These are phyloP conservation scores for Leucoma salicis DNA, from an alignment of 2,888 invertebrate genomes.

Conservation along the genomic window DNA sequence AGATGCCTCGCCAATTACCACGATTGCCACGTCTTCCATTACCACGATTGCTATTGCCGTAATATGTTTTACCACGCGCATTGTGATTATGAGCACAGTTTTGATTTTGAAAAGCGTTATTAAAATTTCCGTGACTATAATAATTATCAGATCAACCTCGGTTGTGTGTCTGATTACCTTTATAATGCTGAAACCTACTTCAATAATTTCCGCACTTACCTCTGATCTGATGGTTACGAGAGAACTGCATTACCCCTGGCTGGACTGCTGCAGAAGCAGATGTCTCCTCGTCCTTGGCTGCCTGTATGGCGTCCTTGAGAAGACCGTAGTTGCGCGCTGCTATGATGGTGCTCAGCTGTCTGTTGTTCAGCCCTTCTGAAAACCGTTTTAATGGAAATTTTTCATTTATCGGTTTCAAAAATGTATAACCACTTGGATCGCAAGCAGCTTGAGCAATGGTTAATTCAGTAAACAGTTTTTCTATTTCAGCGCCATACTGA, in stretches of 20 bases:
- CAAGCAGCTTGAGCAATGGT: neutral
- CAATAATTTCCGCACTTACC: neutral
- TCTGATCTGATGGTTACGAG: neutral
- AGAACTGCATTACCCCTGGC: neutral
- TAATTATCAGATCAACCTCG: neutral
- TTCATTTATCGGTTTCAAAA: neutral
- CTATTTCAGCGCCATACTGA: neutral
- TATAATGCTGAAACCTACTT: neutral
- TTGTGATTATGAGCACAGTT: too few relatives aligned
- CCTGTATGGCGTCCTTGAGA: neutral
- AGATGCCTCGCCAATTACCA: too few relatives aligned
- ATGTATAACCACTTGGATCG: neutral
- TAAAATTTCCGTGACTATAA: neutral
- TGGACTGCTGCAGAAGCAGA: neutral
- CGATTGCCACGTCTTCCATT: too few relatives aligned
- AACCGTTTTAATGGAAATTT: neutral
- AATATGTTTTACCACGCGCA: too few relatives aligned
- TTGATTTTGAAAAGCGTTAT: neutral
- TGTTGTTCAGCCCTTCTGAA: neutral
- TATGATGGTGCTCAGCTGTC: neutral
- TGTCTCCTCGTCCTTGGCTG: neutral
- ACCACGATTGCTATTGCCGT: too few relatives aligned
- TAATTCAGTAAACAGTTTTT: slow-evolving; percentile 1
- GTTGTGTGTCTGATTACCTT: neutral
- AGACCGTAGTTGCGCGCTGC: neutral